Evolutionary conservation across 2,797 vertebrate genomes (phyloP).

Genomic region (Heliangelus exortis): DNA sequence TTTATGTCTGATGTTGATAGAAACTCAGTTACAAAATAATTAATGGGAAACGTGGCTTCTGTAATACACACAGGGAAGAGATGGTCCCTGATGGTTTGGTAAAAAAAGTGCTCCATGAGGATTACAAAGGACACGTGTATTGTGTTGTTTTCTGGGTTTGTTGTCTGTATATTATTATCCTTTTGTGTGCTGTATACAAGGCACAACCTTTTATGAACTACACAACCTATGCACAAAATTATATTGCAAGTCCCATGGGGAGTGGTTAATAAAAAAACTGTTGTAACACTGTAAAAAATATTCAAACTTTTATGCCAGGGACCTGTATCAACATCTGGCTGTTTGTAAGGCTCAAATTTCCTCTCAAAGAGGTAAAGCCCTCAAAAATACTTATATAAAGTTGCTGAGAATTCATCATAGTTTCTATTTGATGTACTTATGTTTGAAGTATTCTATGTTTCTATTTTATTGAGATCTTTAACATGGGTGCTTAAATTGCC

Average conservation of each 20-base stretch:
- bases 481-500: background rate
- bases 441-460: too few relatives aligned
- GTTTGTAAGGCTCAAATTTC: background rate
- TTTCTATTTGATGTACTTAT: background rate
- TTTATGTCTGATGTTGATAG: conserved; percentile 68
- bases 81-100: conserved; percentile 10
- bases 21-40: conserved; percentile 63
- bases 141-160: background rate
- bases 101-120: conserved; percentile 17
- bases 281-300: background rate
- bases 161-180: background rate
- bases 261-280: background rate
- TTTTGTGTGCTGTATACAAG: background rate
- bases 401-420: background rate
- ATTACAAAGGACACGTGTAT: conserved; percentile 21
- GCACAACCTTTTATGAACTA: background rate
- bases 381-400: background rate
- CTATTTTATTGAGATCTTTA: background rate
- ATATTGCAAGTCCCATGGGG: background rate
- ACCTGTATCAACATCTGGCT: background rate
- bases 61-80: conserved; percentile 18
- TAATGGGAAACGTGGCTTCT: conserved; percentile 53
- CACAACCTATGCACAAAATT: background rate
- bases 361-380: background rate
- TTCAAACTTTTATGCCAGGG: background rate